A percentile compares a stretch with the other conserved stretches of the same genome.
These are phyloP conservation scores for Cydia fagiglandana DNA, from an alignment of 1,140 invertebrate genomes.

Conservation along the genomic window DNA sequence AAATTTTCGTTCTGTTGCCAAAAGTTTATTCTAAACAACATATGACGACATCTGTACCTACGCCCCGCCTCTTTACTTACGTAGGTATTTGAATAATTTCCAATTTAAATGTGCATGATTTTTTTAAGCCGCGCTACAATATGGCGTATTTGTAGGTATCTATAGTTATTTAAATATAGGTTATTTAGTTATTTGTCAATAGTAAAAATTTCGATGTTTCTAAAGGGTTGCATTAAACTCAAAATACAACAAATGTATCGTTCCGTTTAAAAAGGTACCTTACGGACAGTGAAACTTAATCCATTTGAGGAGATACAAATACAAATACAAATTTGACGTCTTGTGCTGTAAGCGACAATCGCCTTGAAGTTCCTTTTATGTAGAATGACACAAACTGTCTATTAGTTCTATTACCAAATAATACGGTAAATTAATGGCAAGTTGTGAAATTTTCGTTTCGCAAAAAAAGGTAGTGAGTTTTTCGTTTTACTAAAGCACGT, in stretches of 20 bases:
- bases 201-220: too few relatives aligned
- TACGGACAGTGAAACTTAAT: too few relatives aligned
- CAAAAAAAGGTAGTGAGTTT: background rate
- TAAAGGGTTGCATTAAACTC: too few relatives aligned
- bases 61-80: slow-evolving; percentile 2
- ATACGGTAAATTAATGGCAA: slow-evolving; percentile 5
- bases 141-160: background rate
- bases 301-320: too few relatives aligned
- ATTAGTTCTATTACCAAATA: slow-evolving; percentile 5
- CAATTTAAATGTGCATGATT: background rate
- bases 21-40: background rate
- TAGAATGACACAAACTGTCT: background rate
- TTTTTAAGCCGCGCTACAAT: background rate
- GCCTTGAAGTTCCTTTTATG: background rate
- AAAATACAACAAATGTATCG: too few relatives aligned
- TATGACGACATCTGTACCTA: slow-evolving; percentile 6
- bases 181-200: too few relatives aligned
- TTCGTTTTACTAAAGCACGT: background rate
- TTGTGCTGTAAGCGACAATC: too few relatives aligned
- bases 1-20: background rate
- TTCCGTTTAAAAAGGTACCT: too few relatives aligned
- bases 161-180: background rate
- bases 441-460: slow-evolving; percentile 17
- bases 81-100: background rate
- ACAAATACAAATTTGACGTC: too few relatives aligned